Evolutionary conservation across 2,113 vertebrate genomes (phyloP).

Genomic region (Toxotes chatareus): DNA sequence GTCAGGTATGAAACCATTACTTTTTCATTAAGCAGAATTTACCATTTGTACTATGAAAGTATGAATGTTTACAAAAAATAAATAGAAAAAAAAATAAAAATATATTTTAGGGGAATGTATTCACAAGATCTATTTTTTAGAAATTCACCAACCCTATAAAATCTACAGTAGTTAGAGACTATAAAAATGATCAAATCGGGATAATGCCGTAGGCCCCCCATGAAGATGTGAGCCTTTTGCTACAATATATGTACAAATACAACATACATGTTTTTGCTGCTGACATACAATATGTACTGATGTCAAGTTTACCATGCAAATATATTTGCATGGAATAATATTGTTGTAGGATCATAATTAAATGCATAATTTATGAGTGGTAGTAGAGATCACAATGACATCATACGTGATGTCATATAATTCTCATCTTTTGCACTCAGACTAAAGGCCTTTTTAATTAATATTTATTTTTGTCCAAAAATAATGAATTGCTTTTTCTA

Average conservation of each 20-base stretch:
- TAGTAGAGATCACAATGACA: background rate
- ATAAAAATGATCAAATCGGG: background rate
- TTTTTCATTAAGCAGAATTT: slow-evolving; percentile 12
- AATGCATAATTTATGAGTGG: background rate
- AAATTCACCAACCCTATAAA: background rate
- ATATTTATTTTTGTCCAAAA: background rate
- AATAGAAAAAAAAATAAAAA: background rate
- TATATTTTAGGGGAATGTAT: background rate
- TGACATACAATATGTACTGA: background rate
- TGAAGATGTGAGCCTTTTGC: background rate
- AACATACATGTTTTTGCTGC: background rate
- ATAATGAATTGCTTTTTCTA: background rate
- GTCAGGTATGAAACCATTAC: slow-evolving; percentile 87
- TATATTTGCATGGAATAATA: background rate
- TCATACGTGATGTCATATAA: background rate
- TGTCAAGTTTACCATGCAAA: background rate
- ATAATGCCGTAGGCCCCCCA: background rate
- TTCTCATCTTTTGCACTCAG: background rate
- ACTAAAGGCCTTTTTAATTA: background rate
- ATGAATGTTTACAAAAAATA: background rate
- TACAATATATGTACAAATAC: background rate
- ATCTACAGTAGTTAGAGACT: background rate
- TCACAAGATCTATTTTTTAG: slow-evolving; percentile 11
- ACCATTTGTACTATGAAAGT: background rate
- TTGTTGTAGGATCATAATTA: slow-evolving; percentile 1